Base-by-base conservation (phyloP, 2,113 vertebrate genomes). In the Tragelaphus scriptus region DNA sequence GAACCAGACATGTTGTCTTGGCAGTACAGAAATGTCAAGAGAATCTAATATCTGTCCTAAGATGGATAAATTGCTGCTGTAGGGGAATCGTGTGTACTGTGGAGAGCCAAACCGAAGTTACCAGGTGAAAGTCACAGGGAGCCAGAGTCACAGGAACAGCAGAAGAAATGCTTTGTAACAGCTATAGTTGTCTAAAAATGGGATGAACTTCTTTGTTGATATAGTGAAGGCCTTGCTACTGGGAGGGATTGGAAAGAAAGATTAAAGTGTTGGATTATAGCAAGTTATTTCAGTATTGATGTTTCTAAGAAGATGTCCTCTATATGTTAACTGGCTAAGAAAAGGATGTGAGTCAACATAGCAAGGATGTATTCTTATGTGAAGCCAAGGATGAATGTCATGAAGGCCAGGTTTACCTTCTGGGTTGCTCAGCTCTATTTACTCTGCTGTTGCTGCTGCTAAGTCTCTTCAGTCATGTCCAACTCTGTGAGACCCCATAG, bases 401-500 rank as follows among this genome's bases (percentile, higher is more conserved):
- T 53, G 59, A 96, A 85, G 89, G 21, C 59, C 65, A 96, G 56
- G 49, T 87, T 97, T 95, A 49, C 58, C 61, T 94, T 97, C 58
- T 94, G 36, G 28, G 28, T 84, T 92, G 28, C 79, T 90, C 19
- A 65, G 44, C 28, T 75, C 44, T 63, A 15, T 44, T 59, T 84
- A 47, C 28, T 56, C 6, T 40, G 55, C 55, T 21, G 19, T 7
- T 56, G 55, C 19, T 56, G 55, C 55, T 56, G 19, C 55, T 56
- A 56, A 21, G 55, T 56, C 55, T 7, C 55, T 21, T 56, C 55
- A 56, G 55, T 56, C 55, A 7, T 56, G 55, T 56, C 55, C 19
- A 7, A 56, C 55, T 56, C 19, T 56, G 7, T 56, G 55, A 7
- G 7, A 21, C 19, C 7, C 55, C 19, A 56, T 21, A 56, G 55